These are phyloP conservation scores for Diplosoma virens DNA, from an alignment of 23 tunicate species.

Conservation along the genomic window DNA sequence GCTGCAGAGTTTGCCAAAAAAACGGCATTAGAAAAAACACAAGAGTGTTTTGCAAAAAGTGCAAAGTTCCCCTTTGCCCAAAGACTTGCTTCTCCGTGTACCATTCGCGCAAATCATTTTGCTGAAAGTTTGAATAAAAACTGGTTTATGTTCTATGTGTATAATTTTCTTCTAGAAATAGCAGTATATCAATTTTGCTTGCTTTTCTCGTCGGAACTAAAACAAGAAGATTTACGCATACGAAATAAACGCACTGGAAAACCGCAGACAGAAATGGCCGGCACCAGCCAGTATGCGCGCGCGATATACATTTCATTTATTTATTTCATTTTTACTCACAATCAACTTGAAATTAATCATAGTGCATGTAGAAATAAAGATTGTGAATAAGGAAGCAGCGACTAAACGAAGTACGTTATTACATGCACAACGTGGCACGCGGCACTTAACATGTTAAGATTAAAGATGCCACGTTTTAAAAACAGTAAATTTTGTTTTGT, in stretches of 20 bases:
- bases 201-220: constrained; percentile 19
- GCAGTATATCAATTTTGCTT: background rate
- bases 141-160: constrained; percentile 1
- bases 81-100: background rate
- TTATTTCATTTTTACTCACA: too few relatives aligned
- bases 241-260: constrained; percentile 29
- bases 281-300: constrained; percentile 38
- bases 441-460: constrained; percentile 29
- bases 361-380: too few relatives aligned
- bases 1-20: constrained; percentile 29
- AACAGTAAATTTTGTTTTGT: too few relatives aligned
- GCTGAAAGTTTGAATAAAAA: constrained; percentile 15
- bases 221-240: constrained; percentile 32
- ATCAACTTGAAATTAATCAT: too few relatives aligned
- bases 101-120: constrained; percentile 5
- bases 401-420: too few relatives aligned
- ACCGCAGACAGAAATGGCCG: constrained; percentile 34
- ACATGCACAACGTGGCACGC: too few relatives aligned
- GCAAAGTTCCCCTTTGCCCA: constrained; percentile 1
- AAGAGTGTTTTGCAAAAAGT: constrained; percentile 21
- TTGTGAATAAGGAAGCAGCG: too few relatives aligned
- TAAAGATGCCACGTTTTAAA: too few relatives aligned
- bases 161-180: constrained; percentile 1
- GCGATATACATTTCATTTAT: too few relatives aligned
- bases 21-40: constrained; percentile 24